These are phyloP conservation scores for Salvelinus sp. DNA, from an alignment of 2,113 vertebrate species.

Conservation along the genomic window DNA sequence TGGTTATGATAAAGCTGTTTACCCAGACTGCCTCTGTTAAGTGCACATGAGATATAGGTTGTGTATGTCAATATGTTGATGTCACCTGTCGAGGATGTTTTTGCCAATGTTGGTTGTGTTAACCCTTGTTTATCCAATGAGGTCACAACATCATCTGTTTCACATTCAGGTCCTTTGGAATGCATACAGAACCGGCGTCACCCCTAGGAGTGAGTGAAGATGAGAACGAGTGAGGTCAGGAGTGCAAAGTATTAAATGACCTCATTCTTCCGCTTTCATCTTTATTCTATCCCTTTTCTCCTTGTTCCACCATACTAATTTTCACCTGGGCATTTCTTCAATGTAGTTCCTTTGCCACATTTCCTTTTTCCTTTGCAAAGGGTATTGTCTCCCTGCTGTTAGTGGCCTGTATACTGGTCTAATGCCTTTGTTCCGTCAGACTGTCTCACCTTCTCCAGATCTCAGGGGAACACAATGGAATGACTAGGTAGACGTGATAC, in stretches of 20 bases:
- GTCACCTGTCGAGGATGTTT: background rate
- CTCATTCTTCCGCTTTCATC: constrained; percentile 2
- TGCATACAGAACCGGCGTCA: background rate
- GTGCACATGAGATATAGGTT: background rate
- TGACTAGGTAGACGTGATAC: constrained; percentile 39
- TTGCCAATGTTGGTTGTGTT: background rate
- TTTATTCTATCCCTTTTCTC: too few species aligned
- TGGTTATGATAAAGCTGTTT: background rate
- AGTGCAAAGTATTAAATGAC: background rate
- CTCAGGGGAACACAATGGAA: constrained; percentile 13
- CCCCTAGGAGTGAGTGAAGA: background rate
- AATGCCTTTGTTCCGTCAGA: constrained; percentile 29
- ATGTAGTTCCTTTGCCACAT: background rate
- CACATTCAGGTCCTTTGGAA: constrained; percentile 24
- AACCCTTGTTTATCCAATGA: constrained; percentile 9
- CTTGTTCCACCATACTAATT: background rate
- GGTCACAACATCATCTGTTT: constrained; percentile 18
- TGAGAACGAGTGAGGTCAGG: constrained; percentile 1
- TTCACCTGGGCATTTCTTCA: constrained; percentile 2
- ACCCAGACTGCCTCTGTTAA: background rate
- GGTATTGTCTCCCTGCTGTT: constrained; percentile 40
- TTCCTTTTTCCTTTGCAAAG: background rate
- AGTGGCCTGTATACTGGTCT: constrained; percentile 44
- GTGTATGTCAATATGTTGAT: background rate
- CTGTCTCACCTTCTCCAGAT: background rate